Base-by-base conservation (phyloP, 1,140 invertebrate species). In the Lanistes nyassanus region DNA sequence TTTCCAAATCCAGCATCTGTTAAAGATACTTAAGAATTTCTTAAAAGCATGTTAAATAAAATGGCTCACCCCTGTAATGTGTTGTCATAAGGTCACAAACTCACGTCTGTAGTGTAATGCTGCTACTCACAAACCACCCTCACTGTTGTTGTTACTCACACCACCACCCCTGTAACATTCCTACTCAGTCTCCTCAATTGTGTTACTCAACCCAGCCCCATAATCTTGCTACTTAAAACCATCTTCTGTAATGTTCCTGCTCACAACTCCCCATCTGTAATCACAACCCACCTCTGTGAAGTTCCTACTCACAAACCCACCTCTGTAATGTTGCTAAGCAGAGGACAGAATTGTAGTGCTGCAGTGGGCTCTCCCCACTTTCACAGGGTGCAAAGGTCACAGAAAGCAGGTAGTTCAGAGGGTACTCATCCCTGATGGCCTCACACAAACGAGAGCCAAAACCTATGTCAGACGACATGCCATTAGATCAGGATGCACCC, bases 291-390 rank as follows among this genome's bases (percentile, higher is more conserved):
- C 86, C 81, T 87, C 42, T 88, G 86, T 34, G 88, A 73, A 4
- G 74, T 76, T 13, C 86, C 77, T 37, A 87, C n/a, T n/a, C n/a
- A n/a, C n/a, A n/a, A 16, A 71, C 51, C 53, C 78, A 88, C 86
- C 81, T 87, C 42, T 88, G 86, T 34, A 88, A 73, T 5, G 74
- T 76, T 13, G 87, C 77, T 37, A 87, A 72, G 37, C 83, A 80
- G 4, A 89, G 75, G 36, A 88, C 62, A 23, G 82, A 75, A 76
- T 89, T 89, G 77, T 88, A 88, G 74, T 88, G 82, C 67, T 89
- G 88, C 31, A 89, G 74, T 0, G 88, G 88, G 76, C 86, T 88
- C 60, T 89, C 88, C 62, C 88, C 88, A 74, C 80, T 83, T 29
- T 58, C 68, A 80, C 80, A 84, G 0, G 88, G 87, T 2, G 84